Conservation (phyloP, 2,888 invertebrate species). For the Hirtodrosophila histrioides region DNA sequence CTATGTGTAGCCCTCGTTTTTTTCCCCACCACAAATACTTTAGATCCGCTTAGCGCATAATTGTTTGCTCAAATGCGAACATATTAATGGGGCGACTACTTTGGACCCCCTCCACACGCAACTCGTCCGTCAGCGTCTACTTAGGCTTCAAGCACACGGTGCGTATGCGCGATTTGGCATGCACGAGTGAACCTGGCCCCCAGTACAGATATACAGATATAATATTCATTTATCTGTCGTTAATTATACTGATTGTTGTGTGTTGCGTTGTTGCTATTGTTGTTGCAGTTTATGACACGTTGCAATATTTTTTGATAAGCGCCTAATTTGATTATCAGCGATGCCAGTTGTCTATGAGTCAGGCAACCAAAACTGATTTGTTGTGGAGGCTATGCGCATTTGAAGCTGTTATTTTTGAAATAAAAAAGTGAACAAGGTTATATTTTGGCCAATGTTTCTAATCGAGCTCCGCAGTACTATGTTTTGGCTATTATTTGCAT, state of each 20-base stretch:
- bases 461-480: no score
- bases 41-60: constrained; percentile 63
- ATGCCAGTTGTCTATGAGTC: background rate
- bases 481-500: no score
- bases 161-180: constrained; percentile 68
- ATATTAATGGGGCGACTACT: constrained; percentile 26
- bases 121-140: constrained; percentile 17
- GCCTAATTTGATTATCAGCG: constrained; percentile 56
- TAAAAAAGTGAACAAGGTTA: no score
- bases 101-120: constrained; percentile 9
- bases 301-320: constrained; percentile 58
- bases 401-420: no score
- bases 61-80: constrained; percentile 42
- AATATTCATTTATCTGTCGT: constrained; percentile 37
- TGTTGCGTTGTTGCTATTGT: constrained; percentile 28
- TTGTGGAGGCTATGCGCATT: background rate
- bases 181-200: constrained; percentile 59
- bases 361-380: constrained; percentile 10
- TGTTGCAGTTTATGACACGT: constrained; percentile 29
- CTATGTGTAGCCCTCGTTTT: background rate
- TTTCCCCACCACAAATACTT: constrained; percentile 18
- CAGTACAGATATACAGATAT: constrained; percentile 11
- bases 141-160: constrained; percentile 29
- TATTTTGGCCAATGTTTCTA: no score
- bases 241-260: constrained; percentile 31